A percentile compares a stretch with the other conserved stretches of the same genome.
These are phyloP conservation scores for Montipora capricornis DNA, from an alignment of 64 coral and sea anemone genomes.

Conservation along the genomic window DNA sequence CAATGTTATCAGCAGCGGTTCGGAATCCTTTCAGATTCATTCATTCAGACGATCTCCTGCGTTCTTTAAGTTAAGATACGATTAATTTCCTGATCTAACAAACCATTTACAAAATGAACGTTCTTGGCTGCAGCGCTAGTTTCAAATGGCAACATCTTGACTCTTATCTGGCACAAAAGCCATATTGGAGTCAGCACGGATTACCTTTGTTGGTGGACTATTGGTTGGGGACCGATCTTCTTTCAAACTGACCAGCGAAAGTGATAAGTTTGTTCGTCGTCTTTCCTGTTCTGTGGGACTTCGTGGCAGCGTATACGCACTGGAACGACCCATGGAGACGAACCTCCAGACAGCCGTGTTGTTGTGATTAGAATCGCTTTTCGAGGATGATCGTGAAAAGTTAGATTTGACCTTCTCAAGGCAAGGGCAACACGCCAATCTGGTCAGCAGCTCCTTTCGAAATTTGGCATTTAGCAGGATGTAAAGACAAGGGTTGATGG, in stretches of 20 bases:
- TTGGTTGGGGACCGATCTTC: neutral
- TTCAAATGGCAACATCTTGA: neutral
- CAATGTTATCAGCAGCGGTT: too few relatives aligned
- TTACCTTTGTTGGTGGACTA: neutral
- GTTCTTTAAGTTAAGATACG: too few relatives aligned
- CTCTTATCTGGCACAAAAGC: neutral
- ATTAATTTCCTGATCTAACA: too few relatives aligned
- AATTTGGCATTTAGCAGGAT: constrained; percentile 36
- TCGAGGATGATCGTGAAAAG: neutral
- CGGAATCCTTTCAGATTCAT: too few relatives aligned
- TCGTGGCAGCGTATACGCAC: neutral
- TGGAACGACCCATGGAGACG: neutral
- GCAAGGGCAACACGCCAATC: neutral
- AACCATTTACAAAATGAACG: neutral
- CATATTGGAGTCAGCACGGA: neutral
- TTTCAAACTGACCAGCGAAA: neutral
- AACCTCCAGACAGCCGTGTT: neutral
- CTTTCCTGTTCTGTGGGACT: neutral
- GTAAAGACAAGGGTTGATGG: constrained; percentile 66
- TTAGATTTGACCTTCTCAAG: neutral
- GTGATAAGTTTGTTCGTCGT: neutral
- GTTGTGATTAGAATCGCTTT: neutral
- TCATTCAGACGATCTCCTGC: too few relatives aligned
- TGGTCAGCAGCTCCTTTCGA: neutral
- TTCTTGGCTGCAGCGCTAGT: neutral